Evolutionary conservation across 2,113 vertebrate species (phyloP).

Genomic region (Trichomycterus rosablanca): DNA sequence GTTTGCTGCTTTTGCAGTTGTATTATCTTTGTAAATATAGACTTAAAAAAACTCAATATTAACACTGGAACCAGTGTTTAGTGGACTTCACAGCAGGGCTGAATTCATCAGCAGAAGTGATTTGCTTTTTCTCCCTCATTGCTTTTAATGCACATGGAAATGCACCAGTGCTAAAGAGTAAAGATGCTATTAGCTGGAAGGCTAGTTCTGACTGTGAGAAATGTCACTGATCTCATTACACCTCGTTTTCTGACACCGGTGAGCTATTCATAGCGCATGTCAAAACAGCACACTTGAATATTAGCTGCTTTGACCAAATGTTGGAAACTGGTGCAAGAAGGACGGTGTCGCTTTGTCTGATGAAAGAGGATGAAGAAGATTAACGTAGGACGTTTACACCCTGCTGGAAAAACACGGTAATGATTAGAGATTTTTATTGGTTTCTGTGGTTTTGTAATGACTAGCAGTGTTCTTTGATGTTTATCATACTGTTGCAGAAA

Average conservation of each 20-base stretch:
- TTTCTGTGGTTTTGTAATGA: no score
- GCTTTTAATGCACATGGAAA: no score
- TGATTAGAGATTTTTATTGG: no score
- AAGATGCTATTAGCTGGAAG: neutral
- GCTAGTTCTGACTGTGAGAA: neutral
- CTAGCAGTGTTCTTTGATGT: no score
- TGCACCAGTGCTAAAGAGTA: neutral
- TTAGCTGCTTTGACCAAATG: conserved; percentile 37
- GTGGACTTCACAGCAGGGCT: no score
- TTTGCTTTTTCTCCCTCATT: neutral
- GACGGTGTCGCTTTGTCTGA: neutral
- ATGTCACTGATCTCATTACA: conserved; percentile 2
- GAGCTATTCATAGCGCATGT: conserved; percentile 14
- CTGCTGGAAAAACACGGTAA: no score
- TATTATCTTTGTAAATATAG: no score
- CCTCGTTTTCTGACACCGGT: neutral
- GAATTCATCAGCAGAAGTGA: neutral
- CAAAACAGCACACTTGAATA: conserved; percentile 34
- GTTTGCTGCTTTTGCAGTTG: no score
- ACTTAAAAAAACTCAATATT: no score
- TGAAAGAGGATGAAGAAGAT: neutral
- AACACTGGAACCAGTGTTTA: no score
- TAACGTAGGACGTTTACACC: no score
- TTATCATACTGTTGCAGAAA: no score
- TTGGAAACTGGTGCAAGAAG: conserved; percentile 8